Percentiles rank a stretch among this genome's conserved stretches.
Evolutionary conservation across 64 coral and sea anemone genomes (phyloP).

Genomic region (Montipora cactus): DNA sequence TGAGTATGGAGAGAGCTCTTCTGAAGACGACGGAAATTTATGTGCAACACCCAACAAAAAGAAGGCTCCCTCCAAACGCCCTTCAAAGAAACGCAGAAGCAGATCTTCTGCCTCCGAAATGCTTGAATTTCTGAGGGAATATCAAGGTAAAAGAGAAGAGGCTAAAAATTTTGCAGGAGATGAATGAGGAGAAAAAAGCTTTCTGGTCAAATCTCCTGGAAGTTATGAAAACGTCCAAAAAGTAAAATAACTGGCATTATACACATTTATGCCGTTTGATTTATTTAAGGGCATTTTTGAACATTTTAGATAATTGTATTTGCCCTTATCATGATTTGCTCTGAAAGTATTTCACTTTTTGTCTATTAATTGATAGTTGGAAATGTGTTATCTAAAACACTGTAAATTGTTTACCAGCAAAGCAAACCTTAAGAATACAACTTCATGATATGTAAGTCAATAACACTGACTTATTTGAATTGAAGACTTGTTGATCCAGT

Average conservation of each 20-base stretch:
- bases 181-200: slow-evolving; percentile 5
- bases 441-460: too few species aligned
- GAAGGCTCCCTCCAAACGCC: slow-evolving; percentile 1
- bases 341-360: too few species aligned
- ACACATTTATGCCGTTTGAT: neutral
- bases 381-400: too few species aligned
- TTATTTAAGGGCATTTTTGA: neutral
- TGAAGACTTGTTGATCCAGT: too few species aligned
- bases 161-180: slow-evolving; percentile 3
- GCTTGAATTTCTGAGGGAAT: slow-evolving; percentile 21
- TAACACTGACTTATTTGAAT: too few species aligned
- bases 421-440: too few species aligned
- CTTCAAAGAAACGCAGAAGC: slow-evolving; percentile 21
- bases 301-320: neutral
- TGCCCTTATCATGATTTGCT: neutral
- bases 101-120: slow-evolving; percentile 35
- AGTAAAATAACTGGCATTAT: neutral
- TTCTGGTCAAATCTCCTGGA: slow-evolving; percentile 24
- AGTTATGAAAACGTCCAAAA: slow-evolving; percentile 24
- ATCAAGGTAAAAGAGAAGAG: neutral
- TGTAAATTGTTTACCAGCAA: too few species aligned
- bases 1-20: neutral
- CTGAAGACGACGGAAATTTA: neutral
- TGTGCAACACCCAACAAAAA: neutral
- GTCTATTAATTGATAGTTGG: too few species aligned